Conservation (phyloP, 1,140 invertebrate species). For the Lutraria rhynchaena region DNA sequence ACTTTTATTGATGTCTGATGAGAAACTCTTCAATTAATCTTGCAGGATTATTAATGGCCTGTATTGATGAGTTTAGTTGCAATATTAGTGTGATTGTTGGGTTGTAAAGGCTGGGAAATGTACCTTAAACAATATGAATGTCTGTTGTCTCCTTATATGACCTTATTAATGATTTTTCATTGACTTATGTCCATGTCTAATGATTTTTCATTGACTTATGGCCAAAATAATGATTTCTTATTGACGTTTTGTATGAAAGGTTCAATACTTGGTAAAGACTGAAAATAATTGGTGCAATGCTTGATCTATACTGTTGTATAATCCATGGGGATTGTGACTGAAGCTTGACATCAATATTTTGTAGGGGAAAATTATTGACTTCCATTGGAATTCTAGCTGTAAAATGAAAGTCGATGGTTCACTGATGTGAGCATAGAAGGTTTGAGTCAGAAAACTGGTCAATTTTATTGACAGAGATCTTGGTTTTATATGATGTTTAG, state of each 20-base stretch:
- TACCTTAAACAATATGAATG: conserved; percentile 43
- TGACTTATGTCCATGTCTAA: conserved; percentile 35
- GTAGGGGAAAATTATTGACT: conserved; percentile 62
- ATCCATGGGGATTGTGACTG: conserved; percentile 50
- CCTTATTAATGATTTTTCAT: conserved; percentile 46
- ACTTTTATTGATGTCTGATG: neutral
- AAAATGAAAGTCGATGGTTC: conserved; percentile 56
- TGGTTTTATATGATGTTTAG: conserved; percentile 50
- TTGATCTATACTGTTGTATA: conserved; percentile 60
- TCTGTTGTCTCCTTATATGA: conserved; percentile 4
- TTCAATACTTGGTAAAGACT: conserved; percentile 12
- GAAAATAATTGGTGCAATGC: conserved; percentile 53
- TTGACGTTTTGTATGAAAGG: conserved; percentile 54
- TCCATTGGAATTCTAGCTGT: conserved; percentile 57
- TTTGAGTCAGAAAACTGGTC: conserved; percentile 63
- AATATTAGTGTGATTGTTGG: neutral
- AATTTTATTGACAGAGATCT: conserved; percentile 58
- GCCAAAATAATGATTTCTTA: conserved; percentile 59
- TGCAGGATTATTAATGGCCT: conserved; percentile 7
- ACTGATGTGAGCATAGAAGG: conserved; percentile 38
- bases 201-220: conserved; percentile 53
- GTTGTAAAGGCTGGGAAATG: neutral
- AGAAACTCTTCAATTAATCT: neutral
- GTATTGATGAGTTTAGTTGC: conserved; percentile 18
- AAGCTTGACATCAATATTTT: conserved; percentile 59